A percentile compares a stretch with the other conserved stretches of the same genome.
These are phyloP conservation scores for Polietes domitor DNA, from an alignment of 2,888 invertebrate species.

Conservation along the genomic window DNA sequence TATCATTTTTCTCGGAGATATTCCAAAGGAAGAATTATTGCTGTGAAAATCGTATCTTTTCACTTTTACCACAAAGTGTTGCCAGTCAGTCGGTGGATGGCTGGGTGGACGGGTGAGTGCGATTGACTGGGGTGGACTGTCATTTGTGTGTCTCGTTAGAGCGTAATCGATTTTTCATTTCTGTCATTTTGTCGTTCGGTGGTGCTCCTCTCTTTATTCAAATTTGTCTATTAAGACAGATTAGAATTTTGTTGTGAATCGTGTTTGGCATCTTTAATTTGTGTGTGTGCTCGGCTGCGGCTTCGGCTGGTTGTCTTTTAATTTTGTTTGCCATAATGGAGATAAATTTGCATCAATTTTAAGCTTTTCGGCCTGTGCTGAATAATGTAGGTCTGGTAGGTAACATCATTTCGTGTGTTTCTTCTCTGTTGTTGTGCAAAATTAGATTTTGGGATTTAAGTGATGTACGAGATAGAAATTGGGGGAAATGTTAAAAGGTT, in stretches of 20 bases:
- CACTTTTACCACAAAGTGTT: not conserved
- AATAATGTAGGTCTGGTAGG: not conserved
- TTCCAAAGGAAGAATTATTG: not conserved
- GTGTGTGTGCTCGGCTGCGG: not conserved
- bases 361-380: not conserved
- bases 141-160: conserved; percentile 43
- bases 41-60: not conserved
- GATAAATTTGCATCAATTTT: not conserved
- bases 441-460: too few relatives aligned
- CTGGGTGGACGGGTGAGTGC: too few relatives aligned
- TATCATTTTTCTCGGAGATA: not conserved
- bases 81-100: too few relatives aligned
- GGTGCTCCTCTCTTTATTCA: conserved; percentile 32
- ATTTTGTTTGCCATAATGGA: not conserved
- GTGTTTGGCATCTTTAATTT: conserved; percentile 54
- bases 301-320: not conserved
- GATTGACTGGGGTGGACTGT: not conserved
- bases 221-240: conserved; percentile 55
- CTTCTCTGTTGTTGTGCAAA: not conserved
- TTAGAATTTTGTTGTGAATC: conserved; percentile 45
- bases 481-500: too few relatives aligned
- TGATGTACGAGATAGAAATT: too few relatives aligned
- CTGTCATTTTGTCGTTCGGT: conserved; percentile 29
- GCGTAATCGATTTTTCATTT: conserved; percentile 40
- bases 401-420: not conserved